Conservation (phyloP, 2,797 vertebrate genomes). For the Lacerta agilis region DNA sequence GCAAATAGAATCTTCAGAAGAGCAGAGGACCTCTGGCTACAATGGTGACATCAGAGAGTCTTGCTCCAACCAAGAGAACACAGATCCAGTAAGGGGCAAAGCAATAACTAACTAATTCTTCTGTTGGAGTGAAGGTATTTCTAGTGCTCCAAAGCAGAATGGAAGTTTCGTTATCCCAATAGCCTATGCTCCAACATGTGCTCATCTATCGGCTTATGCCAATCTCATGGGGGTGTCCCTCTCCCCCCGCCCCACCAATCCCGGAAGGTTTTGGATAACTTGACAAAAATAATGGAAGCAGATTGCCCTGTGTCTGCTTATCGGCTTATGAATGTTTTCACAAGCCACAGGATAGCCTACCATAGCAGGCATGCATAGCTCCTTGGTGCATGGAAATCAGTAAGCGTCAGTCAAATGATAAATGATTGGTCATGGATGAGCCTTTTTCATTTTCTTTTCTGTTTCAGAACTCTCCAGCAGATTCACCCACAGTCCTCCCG, state of each 20-base stretch:
- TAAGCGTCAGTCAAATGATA: background rate
- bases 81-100: constrained; percentile 79
- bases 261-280: background rate
- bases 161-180: background rate
- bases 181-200: background rate
- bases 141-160: background rate
- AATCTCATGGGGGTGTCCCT: background rate
- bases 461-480: constrained; percentile 82
- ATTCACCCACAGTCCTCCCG: constrained; percentile 79
- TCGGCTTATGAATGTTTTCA: background rate
- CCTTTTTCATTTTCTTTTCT: constrained; percentile 34
- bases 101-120: background rate
- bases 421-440: background rate
- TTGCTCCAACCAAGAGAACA: constrained; percentile 89
- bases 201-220: background rate
- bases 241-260: no score
- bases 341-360: background rate
- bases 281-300: background rate
- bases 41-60: constrained; percentile 84
- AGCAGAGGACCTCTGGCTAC: constrained; percentile 75
- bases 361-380: background rate
- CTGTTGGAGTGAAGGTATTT: constrained; percentile 11
- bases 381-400: background rate
- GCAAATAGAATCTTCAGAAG: constrained; percentile 84
- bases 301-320: background rate